Evolutionary conservation across 2,113 vertebrate species (phyloP).

Genomic region (Isichthys henryi): DNA sequence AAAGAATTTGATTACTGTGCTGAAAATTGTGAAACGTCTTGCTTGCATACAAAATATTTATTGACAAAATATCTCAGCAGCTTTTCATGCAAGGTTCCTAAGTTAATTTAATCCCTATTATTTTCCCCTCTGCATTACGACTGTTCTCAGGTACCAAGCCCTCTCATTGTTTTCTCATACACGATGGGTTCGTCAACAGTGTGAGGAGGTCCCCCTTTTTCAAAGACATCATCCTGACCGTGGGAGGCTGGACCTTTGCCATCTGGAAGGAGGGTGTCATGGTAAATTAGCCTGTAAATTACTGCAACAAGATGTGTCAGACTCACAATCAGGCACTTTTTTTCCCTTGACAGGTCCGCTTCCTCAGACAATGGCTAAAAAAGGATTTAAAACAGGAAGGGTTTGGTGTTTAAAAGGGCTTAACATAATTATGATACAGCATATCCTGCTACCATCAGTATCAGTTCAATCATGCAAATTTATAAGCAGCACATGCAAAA

Average conservation of each 20-base stretch:
- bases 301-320: not conserved
- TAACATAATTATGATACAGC: conserved; percentile 6
- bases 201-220: conserved; percentile 83
- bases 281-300: conserved; percentile 54
- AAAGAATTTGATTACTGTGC: not conserved
- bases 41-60: not conserved
- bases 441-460: not conserved
- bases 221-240: conserved; percentile 72
- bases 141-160: conserved; percentile 52
- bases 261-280: conserved; percentile 82
- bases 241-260: conserved; percentile 73
- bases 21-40: not conserved
- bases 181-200: conserved; percentile 66
- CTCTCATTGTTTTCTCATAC: conserved; percentile 42
- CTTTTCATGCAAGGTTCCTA: not conserved
- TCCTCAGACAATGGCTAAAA: not conserved
- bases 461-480: not conserved
- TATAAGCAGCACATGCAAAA: not conserved
- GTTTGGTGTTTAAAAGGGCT: not conserved
- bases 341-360: not conserved
- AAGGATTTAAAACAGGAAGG: conserved; percentile 11
- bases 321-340: not conserved
- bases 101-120: not conserved
- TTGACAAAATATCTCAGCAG: not conserved
- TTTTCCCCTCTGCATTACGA: not conserved